Evolutionary conservation across 2,888 invertebrate species (phyloP), one percentile per base, ranked within the genome.

Genomic region (Aromia moschata): DNA sequence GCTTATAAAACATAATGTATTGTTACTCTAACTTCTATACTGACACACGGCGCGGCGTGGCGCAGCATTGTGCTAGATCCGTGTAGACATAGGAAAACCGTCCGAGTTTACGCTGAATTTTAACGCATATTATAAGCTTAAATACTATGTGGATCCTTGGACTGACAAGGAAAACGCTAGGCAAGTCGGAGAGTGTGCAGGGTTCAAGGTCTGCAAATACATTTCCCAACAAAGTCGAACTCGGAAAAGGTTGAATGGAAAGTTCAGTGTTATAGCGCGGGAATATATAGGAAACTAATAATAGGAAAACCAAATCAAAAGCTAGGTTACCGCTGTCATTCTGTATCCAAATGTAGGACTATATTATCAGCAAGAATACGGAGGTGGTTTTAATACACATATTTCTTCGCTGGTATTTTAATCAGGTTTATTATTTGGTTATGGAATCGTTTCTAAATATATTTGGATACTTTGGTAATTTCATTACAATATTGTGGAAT

Each of bases 341-440:
- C 25, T 25, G 25, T 25, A 7, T 5, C 4, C 25, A n/a, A n/a
- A n/a, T n/a, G n/a, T n/a, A n/a, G n/a, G n/a, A n/a, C n/a, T n/a
- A n/a, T n/a, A n/a, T n/a, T n/a, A n/a, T n/a, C n/a, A n/a, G n/a
- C n/a, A n/a, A n/a, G n/a, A n/a, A n/a, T n/a, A n/a, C n/a, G n/a
- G n/a, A n/a, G n/a, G n/a, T n/a, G n/a, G n/a, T n/a, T n/a, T n/a
- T n/a, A n/a, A n/a, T n/a, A n/a, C n/a, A n/a, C n/a, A n/a, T n/a
- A n/a, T 40, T 17, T n/a, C 17, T 40, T 40, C 10, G 17, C 40
- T 17, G n/a, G 40, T n/a, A 40, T 40, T 40, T 40, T 17, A 18
- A 16, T 16, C 18, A 40, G 17, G 15, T 17, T 40, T 10, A 40
- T 40, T 40, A 40, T 40, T 17, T 5, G 3, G 16, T n/a, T 25